These are phyloP conservation scores for Lycocorax pyrrhopterus DNA, from an alignment of 2,113 vertebrate species.

Conservation along the genomic window DNA sequence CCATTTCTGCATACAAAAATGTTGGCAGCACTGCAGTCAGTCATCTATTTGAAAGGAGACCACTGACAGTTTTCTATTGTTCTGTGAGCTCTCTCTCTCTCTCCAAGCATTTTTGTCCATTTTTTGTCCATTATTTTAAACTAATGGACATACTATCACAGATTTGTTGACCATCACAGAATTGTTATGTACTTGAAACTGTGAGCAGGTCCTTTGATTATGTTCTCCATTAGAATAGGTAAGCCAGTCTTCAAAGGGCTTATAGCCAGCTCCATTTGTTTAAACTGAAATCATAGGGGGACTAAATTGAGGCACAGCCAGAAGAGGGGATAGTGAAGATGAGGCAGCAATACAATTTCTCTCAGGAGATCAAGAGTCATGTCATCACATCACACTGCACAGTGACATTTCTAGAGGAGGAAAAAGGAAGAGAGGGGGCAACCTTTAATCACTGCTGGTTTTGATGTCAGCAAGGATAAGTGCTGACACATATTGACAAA, in stretches of 20 bases:
- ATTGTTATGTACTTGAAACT: neutral
- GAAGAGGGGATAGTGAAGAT: neutral
- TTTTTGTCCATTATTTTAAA: neutral
- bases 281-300: neutral
- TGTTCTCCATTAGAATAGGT: neutral
- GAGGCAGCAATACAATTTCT: neutral
- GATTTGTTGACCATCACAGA: neutral
- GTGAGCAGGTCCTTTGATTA: neutral
- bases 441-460: neutral
- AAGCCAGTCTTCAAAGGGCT: neutral
- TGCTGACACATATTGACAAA: neutral
- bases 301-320: neutral
- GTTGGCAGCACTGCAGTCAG: neutral
- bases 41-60: neutral
- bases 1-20: neutral
- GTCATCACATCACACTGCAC: neutral
- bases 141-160: too few relatives aligned
- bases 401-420: neutral
- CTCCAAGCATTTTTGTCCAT: neutral
- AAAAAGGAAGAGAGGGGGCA: neutral
- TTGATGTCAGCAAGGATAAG: neutral
- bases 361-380: neutral
- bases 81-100: neutral
- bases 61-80: neutral
- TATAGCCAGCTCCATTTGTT: neutral